Percentiles rank a stretch among this genome's conserved stretches.
These are phyloP conservation scores for Hydrozoanthus tunicans DNA, from an alignment of 64 coral and sea anemone genomes.

Conservation along the genomic window DNA sequence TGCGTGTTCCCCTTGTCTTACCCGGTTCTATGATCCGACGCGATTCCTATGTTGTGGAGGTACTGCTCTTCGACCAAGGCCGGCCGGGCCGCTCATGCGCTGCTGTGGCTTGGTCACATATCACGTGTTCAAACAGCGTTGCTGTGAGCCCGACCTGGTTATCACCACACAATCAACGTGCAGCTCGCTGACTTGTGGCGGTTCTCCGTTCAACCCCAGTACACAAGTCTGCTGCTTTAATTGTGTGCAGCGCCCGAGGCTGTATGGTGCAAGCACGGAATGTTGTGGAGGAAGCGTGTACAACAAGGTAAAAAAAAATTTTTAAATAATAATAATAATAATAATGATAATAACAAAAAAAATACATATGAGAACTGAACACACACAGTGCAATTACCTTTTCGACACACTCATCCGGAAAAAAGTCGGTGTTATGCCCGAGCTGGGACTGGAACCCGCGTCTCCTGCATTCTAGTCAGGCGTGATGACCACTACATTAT, in stretches of 20 bases:
- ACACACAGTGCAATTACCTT: no score
- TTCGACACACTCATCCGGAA: no score
- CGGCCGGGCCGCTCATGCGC: background rate
- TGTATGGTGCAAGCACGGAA: slow-evolving; percentile 8
- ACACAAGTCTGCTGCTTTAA: slow-evolving; percentile 34
- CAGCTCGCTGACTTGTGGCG: background rate
- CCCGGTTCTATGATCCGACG: slow-evolving; percentile 30
- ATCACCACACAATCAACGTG: background rate
- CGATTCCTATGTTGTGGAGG: slow-evolving; percentile 40
- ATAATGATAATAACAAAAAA: background rate
- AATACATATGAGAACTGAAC: background rate
- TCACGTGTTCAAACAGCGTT: background rate
- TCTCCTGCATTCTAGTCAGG: background rate
- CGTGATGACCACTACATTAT: no score
- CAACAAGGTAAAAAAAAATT: background rate
- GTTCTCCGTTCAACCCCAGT: background rate
- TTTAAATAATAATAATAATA: background rate
- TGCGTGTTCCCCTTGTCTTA: slow-evolving; percentile 22
- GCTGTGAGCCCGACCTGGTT: slow-evolving; percentile 10
- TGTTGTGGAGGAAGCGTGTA: slow-evolving; percentile 22
- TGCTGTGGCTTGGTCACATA: slow-evolving; percentile 8
- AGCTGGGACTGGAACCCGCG: no score
- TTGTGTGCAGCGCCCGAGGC: background rate
- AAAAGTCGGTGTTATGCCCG: no score
- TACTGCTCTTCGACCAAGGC: slow-evolving; percentile 6